These are phyloP conservation scores for Drosophila navojoa DNA, from an alignment of 1,140 invertebrate genomes.

Conservation along the genomic window DNA sequence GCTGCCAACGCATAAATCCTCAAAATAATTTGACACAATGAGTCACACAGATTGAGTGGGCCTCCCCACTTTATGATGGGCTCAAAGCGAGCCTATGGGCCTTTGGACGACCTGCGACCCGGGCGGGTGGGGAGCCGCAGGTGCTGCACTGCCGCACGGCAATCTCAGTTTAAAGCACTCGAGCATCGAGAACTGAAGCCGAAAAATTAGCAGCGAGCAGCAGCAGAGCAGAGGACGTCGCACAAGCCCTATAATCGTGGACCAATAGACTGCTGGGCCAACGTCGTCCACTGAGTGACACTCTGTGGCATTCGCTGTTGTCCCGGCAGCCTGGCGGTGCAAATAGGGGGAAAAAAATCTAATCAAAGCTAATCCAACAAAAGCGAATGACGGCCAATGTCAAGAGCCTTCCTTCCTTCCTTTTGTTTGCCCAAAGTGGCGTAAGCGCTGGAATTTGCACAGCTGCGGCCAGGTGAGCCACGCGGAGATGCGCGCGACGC, in stretches of 20 bases:
- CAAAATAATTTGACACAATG: constrained; percentile 82
- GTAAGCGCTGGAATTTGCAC: constrained; percentile 76
- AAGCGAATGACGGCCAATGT: constrained; percentile 76
- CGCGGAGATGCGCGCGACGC: constrained; percentile 25
- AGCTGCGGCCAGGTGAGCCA: constrained; percentile 41
- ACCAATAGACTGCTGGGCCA: constrained; percentile 56
- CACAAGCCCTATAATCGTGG: constrained; percentile 69
- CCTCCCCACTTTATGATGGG: constrained; percentile 49
- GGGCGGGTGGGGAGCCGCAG: constrained; percentile 49
- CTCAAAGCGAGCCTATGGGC: constrained; percentile 14
- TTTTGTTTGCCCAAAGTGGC: constrained; percentile 77
- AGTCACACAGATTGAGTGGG: constrained; percentile 81
- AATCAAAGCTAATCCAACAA: constrained; percentile 83
- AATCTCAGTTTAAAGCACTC: constrained; percentile 80
- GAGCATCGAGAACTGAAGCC: constrained; percentile 16
- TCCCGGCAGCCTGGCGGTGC: constrained; percentile 23
- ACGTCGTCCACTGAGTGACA: constrained; percentile 57
- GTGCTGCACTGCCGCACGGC: constrained; percentile 75
- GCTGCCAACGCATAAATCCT: constrained; percentile 79
- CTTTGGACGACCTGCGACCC: too few species aligned
- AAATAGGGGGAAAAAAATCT: constrained; percentile 72
- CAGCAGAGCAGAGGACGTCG: constrained; percentile 31
- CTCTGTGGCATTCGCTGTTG: constrained; percentile 44
- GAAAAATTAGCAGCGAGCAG: constrained; percentile 66
- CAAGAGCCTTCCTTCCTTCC: constrained; percentile 46